Evolutionary conservation across 2,888 invertebrate genomes (phyloP).

Genomic region (Melangyna quadrimaculata): DNA sequence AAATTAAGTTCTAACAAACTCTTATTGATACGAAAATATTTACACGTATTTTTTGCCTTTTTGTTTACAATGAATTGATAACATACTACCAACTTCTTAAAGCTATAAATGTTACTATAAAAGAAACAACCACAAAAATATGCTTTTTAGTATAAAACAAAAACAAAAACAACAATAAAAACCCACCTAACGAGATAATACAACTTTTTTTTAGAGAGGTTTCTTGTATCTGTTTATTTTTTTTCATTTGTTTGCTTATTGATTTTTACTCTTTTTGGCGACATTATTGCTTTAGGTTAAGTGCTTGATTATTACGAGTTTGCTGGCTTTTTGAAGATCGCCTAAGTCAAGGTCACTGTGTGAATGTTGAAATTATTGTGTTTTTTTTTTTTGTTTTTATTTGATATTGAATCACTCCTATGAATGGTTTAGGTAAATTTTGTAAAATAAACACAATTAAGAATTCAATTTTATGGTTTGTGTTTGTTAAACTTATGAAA

Average conservation of each 20-base stretch:
- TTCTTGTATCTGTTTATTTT: conserved; percentile 5
- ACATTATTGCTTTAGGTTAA: conserved; percentile 44
- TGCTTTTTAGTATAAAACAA: not conserved
- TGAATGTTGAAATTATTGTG: conserved; percentile 21
- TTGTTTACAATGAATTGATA: conserved; percentile 14
- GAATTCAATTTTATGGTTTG: not conserved
- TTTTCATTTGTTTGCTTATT: conserved; percentile 32
- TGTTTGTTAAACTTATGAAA: not conserved
- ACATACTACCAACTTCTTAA: not conserved
- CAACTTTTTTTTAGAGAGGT: conserved; percentile 24
- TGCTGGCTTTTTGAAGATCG: conserved; percentile 16
- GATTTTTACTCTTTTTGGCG: conserved; percentile 40
- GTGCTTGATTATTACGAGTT: conserved; percentile 11
- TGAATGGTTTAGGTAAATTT: conserved; percentile 8
- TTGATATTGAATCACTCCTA: conserved; percentile 11
- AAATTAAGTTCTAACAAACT: not conserved
- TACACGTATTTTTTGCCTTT: conserved; percentile 8
- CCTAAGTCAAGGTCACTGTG: conserved; percentile 37
- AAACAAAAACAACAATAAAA: conserved; percentile 1
- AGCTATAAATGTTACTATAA: not conserved
- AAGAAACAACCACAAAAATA: not conserved
- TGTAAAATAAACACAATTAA: not conserved
- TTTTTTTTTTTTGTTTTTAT: not conserved
- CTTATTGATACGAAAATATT: conserved; percentile 11
- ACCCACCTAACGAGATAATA: conserved; percentile 43